Conservation (phyloP, 2,888 invertebrate genomes). For the Eilema sororculum region DNA sequence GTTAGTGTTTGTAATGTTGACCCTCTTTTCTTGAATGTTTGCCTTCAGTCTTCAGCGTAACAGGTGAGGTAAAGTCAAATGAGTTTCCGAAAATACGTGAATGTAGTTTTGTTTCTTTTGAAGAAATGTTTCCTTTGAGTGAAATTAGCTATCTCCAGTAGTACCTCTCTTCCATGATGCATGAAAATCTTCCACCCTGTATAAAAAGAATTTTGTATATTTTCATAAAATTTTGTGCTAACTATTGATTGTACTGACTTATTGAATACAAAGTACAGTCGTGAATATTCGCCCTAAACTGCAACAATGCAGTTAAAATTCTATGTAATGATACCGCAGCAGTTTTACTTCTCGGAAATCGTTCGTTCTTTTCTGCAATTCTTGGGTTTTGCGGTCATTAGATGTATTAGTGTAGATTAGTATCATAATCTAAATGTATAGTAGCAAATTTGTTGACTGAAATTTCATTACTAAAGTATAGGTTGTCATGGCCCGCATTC, state of each 20-base stretch:
- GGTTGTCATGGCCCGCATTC: no score
- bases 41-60: no score
- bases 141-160: no score
- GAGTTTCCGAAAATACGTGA: no score
- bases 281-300: constrained; percentile 14
- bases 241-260: not conserved
- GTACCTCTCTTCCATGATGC: no score
- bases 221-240: not conserved
- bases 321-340: constrained; percentile 23
- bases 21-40: no score
- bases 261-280: not conserved
- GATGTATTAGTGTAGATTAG: not conserved
- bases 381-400: not conserved
- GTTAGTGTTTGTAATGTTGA: no score
- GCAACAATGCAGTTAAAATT: constrained; percentile 30
- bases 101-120: no score
- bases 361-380: constrained; percentile 22
- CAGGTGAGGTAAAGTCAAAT: no score
- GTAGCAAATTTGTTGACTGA: not conserved
- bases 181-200: no score
- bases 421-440: not conserved
- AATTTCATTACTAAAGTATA: not conserved
- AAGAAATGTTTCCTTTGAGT: no score
- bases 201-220: no score
- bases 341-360: constrained; percentile 23